Evolutionary conservation across 1,140 invertebrate species (phyloP).

Genomic region (Eupristina koningsbergeri): DNA sequence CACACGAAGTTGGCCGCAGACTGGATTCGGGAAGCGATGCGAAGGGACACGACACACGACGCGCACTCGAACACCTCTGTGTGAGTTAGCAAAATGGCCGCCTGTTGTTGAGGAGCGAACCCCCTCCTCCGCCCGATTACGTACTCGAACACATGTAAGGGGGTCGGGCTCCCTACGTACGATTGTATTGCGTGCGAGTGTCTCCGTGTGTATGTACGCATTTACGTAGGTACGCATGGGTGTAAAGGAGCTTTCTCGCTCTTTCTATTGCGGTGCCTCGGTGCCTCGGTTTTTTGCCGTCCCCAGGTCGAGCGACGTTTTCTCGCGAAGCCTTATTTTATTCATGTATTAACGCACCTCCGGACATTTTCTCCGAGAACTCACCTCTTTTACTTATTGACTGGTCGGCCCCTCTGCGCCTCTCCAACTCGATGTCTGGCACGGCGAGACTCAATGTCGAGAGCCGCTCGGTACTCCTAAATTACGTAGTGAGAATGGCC

Average conservation of each 20-base stretch:
- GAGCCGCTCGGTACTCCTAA: too few relatives aligned
- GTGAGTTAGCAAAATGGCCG: neutral
- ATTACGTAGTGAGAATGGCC: neutral
- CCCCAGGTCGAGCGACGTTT: too few relatives aligned
- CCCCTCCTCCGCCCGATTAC: neutral
- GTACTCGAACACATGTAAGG: neutral
- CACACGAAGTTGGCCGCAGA: conserved; percentile 41
- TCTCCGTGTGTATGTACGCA: neutral
- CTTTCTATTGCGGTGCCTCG: neutral
- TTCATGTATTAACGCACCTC: too few relatives aligned
- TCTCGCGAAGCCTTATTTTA: too few relatives aligned
- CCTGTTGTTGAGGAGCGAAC: neutral
- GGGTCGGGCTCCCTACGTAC: neutral
- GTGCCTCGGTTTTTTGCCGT: neutral
- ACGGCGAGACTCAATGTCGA: too few relatives aligned
- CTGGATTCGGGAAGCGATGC: conserved; percentile 30
- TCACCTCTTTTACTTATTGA: too few relatives aligned
- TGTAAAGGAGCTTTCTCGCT: neutral
- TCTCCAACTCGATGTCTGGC: too few relatives aligned
- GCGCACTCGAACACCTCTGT: neutral
- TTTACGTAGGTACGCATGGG: neutral
- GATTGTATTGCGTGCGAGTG: too few relatives aligned
- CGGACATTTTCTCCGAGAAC: too few relatives aligned
- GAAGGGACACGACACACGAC: neutral
- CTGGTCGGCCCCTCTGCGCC: too few relatives aligned